These are phyloP conservation scores for Plutella xylostella DNA, from an alignment of 2,888 invertebrate species.

Conservation along the genomic window DNA sequence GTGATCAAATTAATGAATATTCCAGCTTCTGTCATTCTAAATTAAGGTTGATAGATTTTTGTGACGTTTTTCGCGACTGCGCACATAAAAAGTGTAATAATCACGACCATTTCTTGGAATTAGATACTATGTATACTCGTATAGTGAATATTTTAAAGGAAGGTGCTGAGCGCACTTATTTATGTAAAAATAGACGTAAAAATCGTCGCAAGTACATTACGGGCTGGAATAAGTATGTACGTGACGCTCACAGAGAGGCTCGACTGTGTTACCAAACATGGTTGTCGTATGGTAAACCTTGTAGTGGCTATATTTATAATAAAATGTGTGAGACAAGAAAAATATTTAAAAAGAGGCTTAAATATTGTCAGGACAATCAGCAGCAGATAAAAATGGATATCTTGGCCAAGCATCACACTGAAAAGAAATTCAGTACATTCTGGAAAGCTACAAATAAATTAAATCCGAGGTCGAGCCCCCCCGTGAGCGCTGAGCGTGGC, in stretches of 20 bases:
- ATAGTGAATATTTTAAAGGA: background rate
- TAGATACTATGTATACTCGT: background rate
- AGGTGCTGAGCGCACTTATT: no score
- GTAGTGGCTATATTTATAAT: slow-evolving; percentile 6
- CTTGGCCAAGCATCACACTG: slow-evolving; percentile 7
- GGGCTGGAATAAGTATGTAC: slow-evolving; percentile 11
- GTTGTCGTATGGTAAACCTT: slow-evolving; percentile 5
- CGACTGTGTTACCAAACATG: slow-evolving; percentile 4
- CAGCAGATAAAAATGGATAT: slow-evolving; percentile 14
- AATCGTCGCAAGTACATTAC: background rate
- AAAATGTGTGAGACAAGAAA: slow-evolving; percentile 11
- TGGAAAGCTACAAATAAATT: slow-evolving; percentile 12
- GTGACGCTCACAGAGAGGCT: slow-evolving; percentile 8
- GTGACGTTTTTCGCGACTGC: background rate
- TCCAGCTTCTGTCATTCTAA: background rate
- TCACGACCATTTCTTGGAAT: background rate
- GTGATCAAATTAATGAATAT: slow-evolving; percentile 3
- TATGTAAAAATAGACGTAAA: no score
- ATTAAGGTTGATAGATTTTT: background rate
- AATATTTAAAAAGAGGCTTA: slow-evolving; percentile 13
- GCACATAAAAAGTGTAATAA: background rate
- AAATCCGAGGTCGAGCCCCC: slow-evolving; percentile 9
- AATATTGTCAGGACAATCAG: slow-evolving; percentile 13
- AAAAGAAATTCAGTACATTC: slow-evolving; percentile 6
- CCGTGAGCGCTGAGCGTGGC: no score